phyloP scores from a whole-genome alignment of 2,888 invertebrate species.

The Linyphia triangularis region DNA sequence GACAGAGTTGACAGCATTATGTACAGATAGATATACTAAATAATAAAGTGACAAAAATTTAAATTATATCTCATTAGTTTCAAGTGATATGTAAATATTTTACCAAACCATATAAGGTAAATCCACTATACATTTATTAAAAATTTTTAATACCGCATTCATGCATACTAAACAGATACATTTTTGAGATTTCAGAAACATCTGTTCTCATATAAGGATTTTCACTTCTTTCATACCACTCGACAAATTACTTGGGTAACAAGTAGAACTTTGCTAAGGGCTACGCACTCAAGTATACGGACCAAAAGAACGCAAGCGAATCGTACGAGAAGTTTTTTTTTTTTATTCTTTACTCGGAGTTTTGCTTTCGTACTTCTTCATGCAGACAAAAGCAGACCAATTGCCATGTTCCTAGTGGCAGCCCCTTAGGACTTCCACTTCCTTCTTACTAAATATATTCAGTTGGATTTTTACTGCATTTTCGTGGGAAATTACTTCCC shows the following conservation, averaged over 20 bases:
- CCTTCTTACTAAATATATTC: conserved; percentile 41
- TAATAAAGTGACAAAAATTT: no score
- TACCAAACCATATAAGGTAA: no score
- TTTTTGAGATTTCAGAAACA: conserved; percentile 17
- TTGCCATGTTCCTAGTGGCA: conserved; percentile 45
- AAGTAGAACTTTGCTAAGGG: conserved; percentile 26
- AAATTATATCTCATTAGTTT: no score
- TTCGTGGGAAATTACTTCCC: conserved; percentile 35
- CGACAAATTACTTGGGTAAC: conserved; percentile 16
- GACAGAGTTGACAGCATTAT: no score
- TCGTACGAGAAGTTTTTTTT: conserved; percentile 7
- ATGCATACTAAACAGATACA: neutral
- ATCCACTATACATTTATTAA: no score
- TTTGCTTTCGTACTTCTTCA: conserved; percentile 36
- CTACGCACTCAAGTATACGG: conserved; percentile 33
- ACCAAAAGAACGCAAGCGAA: conserved; percentile 33
- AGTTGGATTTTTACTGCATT: conserved; percentile 43
- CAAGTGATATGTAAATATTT: no score
- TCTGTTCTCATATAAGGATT: conserved; percentile 17
- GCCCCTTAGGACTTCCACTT: conserved; percentile 15
- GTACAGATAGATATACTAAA: no score
- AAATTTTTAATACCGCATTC: no score
- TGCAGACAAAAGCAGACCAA: conserved; percentile 45
- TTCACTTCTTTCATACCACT: conserved; percentile 20
- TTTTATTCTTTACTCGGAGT: conserved; percentile 20